Conservation (phyloP, 1,140 invertebrate species). For the Patella vulgata region DNA sequence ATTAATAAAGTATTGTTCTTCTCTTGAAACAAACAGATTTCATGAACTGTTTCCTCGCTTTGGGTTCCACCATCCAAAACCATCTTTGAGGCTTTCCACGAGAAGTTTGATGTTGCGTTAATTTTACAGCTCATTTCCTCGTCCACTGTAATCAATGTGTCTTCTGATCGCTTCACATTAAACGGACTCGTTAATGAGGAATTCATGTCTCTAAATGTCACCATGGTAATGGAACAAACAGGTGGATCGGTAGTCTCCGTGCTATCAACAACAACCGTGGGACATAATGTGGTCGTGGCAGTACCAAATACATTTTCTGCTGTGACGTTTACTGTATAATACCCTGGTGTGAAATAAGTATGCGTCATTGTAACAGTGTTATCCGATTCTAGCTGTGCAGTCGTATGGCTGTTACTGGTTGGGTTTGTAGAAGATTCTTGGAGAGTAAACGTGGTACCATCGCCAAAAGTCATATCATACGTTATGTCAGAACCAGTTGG, state of each 20-base stretch:
- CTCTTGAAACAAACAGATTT: constrained; percentile 44
- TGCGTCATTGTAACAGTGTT: constrained; percentile 44
- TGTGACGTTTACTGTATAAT: constrained; percentile 41
- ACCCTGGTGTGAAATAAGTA: constrained; percentile 38
- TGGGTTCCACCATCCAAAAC: constrained; percentile 16
- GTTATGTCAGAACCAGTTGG: constrained; percentile 54
- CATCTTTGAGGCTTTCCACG: constrained; percentile 44
- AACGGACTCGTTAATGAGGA: constrained; percentile 25
- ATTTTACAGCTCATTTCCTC: constrained; percentile 26
- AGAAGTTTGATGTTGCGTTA: constrained; percentile 27
- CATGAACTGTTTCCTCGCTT: constrained; percentile 40
- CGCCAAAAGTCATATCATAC: constrained; percentile 53
- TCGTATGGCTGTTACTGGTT: constrained; percentile 3
- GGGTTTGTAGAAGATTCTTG: background rate
- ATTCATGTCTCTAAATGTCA: constrained; percentile 11
- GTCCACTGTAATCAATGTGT: constrained; percentile 37
- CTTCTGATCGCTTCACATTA: constrained; percentile 40
- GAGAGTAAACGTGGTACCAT: constrained; percentile 39
- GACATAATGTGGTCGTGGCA: constrained; percentile 46
- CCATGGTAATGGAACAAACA: constrained; percentile 16
- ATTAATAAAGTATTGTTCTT: constrained; percentile 38
- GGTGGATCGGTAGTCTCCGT: background rate
- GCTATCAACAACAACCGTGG: constrained; percentile 43
- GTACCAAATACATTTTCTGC: constrained; percentile 50
- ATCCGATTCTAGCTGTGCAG: constrained; percentile 7